Evolutionary conservation across 2,797 vertebrate genomes (phyloP), one percentile per base, ranked within the genome.

Genomic region (Odontamblyopus lacepedii): DNA sequence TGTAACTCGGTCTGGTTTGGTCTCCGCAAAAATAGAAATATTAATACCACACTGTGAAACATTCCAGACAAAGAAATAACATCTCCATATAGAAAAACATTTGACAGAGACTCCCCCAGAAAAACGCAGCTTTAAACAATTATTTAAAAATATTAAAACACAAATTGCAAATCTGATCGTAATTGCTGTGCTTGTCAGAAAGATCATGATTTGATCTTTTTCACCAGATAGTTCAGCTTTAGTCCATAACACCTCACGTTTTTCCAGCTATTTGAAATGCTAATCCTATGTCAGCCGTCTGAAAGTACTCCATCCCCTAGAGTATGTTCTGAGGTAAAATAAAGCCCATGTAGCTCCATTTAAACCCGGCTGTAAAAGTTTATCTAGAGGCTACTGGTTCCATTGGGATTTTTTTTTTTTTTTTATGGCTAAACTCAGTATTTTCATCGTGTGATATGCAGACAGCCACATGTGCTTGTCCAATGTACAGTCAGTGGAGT

Each of bases 401-500:
- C 48, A 55, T 23, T 11, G 65, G 50, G 44, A 66, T 50, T 29
- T 50, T 48, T 23, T 23, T 63, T n/a, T 35, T 35, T 30, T 19
- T 44, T 44, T 57, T 27, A 41, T 0, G 44, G 27, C 48, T 67
- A 5, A n/a, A 32, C 27, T 66, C 44, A 61, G 55, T 30, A 6
- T 18, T 18, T 64, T 15, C 29, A 41, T 8, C 63, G 30, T 53
- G 63, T 29, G 51, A 81, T 79, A 75, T 84, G 18, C 63, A 71
- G 73, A 51, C 41, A 62, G 75, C 69, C 78, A 78, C 80, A 81
- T 77, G 78, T 81, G 18, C 71, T 48, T 16, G 71, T 56, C 23
- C 68, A 57, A 57, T 72, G 73, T 62, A 8, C 7, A 30, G 60
- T 16, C 75, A 76, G 74, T 41, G 15, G 50, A 66, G 26, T 72